phyloP scores from a whole-genome alignment of 2,888 invertebrate genomes.

The Anoncus sp. region DNA sequence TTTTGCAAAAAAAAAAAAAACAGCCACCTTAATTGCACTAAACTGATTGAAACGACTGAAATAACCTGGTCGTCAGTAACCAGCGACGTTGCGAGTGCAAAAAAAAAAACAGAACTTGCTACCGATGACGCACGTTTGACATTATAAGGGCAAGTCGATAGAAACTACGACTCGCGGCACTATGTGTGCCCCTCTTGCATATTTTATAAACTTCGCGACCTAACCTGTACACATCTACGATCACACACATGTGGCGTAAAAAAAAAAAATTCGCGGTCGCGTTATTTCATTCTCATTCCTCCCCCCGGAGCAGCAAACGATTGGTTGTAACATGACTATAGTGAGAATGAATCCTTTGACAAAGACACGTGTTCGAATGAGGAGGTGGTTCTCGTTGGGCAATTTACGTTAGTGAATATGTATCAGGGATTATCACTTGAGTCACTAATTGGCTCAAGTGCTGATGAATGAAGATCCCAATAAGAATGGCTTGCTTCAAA shows the following conservation, averaged over 20 bases:
- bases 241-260: background rate
- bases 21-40: background rate
- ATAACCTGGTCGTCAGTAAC: background rate
- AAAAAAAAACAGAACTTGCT: slow-evolving; percentile 11
- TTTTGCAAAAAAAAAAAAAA: no score
- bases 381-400: no score
- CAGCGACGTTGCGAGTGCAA: background rate
- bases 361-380: no score
- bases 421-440: no score
- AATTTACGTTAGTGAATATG: no score
- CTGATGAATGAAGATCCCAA: no score
- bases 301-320: no score
- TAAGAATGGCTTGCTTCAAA: no score
- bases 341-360: no score
- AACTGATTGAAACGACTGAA: slow-evolving; percentile 3
- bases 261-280: slow-evolving; percentile 40
- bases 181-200: slow-evolving; percentile 49
- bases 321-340: no score
- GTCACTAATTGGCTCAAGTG: no score
- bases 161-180: slow-evolving; percentile 21
- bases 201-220: slow-evolving; percentile 42
- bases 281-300: no score
- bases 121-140: slow-evolving; percentile 31
- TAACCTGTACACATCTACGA: slow-evolving; percentile 4
- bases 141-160: slow-evolving; percentile 54